Conservation (phyloP, 2,797 vertebrate genomes). For the Nannoperca australis region DNA sequence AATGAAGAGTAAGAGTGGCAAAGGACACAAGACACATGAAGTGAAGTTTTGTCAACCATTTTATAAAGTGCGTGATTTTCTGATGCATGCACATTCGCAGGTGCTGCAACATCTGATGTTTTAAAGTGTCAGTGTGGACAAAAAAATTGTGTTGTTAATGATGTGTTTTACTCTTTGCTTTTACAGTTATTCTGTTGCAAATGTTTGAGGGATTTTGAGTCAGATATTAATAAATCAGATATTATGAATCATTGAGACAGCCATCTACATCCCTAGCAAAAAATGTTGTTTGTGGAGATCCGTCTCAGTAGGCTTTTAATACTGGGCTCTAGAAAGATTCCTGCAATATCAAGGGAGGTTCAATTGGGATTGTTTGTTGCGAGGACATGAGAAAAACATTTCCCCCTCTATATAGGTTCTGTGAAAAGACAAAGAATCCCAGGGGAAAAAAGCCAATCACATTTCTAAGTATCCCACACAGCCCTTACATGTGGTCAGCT, state of each 20-base stretch:
- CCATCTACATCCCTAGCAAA: background rate
- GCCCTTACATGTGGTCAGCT: background rate
- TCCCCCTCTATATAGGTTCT: background rate
- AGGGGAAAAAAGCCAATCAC: background rate
- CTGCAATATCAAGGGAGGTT: conserved; percentile 23
- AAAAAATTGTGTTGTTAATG: too few species aligned
- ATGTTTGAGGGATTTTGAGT: background rate
- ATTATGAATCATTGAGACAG: background rate
- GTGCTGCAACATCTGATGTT: background rate
- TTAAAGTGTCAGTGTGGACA: background rate
- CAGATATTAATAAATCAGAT: background rate
- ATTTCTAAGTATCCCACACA: conserved; percentile 16
- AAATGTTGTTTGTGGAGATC: conserved; percentile 6
- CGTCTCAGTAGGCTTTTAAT: conserved; percentile 15
- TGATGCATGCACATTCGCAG: background rate
- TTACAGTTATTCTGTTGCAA: background rate
- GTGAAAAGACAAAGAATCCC: conserved; percentile 9
- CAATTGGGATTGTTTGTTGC: conserved; percentile 7
- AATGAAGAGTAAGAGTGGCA: conserved; percentile 9
- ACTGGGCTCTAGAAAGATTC: conserved; percentile 18
- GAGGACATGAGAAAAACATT: background rate
- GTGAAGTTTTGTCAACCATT: conserved; percentile 7
- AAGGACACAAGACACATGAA: background rate
- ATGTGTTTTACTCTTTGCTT: background rate
- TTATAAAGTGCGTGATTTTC: background rate